Base-by-base conservation (phyloP, 1,140 invertebrate species). In the Brachionus angularis region DNA sequence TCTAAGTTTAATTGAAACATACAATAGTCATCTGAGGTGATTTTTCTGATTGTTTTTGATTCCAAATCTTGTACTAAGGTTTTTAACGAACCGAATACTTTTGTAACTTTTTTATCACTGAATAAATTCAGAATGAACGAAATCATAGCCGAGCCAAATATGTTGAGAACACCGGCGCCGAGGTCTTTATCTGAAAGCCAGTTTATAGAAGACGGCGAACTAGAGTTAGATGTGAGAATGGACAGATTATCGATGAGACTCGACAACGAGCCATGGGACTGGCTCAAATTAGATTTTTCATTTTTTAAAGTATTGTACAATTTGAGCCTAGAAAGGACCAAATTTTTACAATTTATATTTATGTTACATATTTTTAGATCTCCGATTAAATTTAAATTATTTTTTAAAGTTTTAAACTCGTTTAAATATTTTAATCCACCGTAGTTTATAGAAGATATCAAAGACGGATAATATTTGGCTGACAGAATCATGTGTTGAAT, bases 401-500 rank as follows among this genome's bases (percentile, higher is more conserved):
- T 67, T 50, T 67, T 67, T 5, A 67, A 21, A 12, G 7, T 16
- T 23, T 23, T 67, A 33, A 27, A 67, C 36, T 67, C 42, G 18
- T 23, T 25, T 23, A 67, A 21, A 29, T 67, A 50, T 50, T 46
- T 18, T 33, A 67, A 27, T 21, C 62, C 62, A 50, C 62, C 62
- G 18, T 44, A 67, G 31, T n/a, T 25, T 36, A 49, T 36, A 34
- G 62, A 67, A 0, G 62, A 46, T 16, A 67, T 31, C 25, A 67
- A 33, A n/a, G 29, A 67, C 4, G 62, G 62, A 67, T 67, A 67
- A 67, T 67, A 67, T 33, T 33, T 39, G 29, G 62, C 39, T 50
- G 62, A 67, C 10, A 46, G n/a, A 50, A 67, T 67, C 62, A 67
- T 67, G n/a, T 67, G 62, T 31, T 46, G 39, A 3, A 67, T 46